Base-by-base conservation (phyloP, 2,113 vertebrate species). In the Coreoperca whiteheadi region DNA sequence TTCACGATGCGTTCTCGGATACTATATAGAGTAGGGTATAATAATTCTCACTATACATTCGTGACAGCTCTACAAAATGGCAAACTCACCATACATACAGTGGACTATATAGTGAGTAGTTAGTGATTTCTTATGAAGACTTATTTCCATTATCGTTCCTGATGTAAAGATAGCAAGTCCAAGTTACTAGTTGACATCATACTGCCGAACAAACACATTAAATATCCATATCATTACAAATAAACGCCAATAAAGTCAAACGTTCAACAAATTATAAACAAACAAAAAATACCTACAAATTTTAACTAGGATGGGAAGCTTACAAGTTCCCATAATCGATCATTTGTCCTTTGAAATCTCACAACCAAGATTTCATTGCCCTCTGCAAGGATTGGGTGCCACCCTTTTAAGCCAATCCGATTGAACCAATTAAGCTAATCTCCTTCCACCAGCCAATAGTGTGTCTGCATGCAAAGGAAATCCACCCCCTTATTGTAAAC, bases 391-490 rank as follows among this genome's bases (percentile, higher is more conserved):
- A 46, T 32, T n/a, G 8, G 21, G 4, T 37, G 53, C 54, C 57
- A 48, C 28, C 8, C 39, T 56, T n/a, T 20, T 1, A 21, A 53
- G 15, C 34, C 51, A 57, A 28, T 82, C 30, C 37, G 34, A 67
- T 14, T 12, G 30, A 54, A 43, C 51, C 6, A 10, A 28, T 67
- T 14, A 23, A 43, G 1, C 11, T 41, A 48, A 61, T 48, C 70
- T 32, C 6, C 53, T 25, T 57, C n/a, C 66, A 56, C 10, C 53
- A 64, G 48, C 4, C 48, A 30, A 56, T 79, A 74, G 68, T 74
- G 63, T 54, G 43, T 66, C 34, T n/a, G 25, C 56, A 51, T 83
- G 68, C 25, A 37, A 41, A 77, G 64, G 71, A 81, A 63, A 21
- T 81, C 56, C 77, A 18, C 3, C 59, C 37, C 10, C 11, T 32